A percentile compares a stretch with the other conserved stretches of the same genome.
These are phyloP conservation scores for Tethya wilhelma DNA, from an alignment of 37 sponge, comb jelly and placozoan genomes.

Conservation along the genomic window DNA sequence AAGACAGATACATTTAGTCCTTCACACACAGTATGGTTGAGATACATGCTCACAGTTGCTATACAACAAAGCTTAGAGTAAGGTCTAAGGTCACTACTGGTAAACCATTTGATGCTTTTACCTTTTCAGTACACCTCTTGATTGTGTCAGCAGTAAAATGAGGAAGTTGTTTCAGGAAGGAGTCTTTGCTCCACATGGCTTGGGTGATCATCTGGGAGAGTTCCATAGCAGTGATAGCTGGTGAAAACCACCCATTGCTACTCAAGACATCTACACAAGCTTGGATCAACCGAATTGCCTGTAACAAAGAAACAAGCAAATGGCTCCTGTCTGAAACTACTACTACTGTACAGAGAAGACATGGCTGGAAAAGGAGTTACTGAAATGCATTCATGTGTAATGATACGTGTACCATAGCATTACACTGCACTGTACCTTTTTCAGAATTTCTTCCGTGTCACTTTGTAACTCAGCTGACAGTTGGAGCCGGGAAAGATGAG, in stretches of 20 bases:
- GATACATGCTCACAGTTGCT: neutral
- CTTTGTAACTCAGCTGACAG: constrained; percentile 95
- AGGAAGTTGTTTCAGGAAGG: constrained; percentile 98
- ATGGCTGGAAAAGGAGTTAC: no score
- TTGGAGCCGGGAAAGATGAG: constrained; percentile 93
- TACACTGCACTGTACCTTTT: constrained; percentile 76
- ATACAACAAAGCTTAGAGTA: neutral
- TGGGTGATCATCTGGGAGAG: constrained; percentile 98
- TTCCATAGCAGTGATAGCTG: constrained; percentile 98
- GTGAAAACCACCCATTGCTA: constrained; percentile 96
- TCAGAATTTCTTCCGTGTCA: constrained; percentile 95
- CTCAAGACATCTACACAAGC: constrained; percentile 99
- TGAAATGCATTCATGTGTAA: no score
- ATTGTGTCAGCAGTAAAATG: constrained; percentile 94
- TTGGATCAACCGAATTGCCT: constrained; percentile 91
- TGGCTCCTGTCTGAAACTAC: no score
- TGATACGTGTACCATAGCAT: neutral
- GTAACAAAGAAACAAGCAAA: no score
- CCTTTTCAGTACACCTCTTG: constrained; percentile 87
- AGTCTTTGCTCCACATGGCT: constrained; percentile 99
- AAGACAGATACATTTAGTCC: neutral
- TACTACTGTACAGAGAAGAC: no score
- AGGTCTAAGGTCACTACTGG: neutral
- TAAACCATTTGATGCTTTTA: neutral
- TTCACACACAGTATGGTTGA: neutral